Percentiles rank a stretch among this genome's conserved stretches.
phyloP scores from a whole-genome alignment of 1,140 invertebrate genomes.

The Coelopa frigida region DNA sequence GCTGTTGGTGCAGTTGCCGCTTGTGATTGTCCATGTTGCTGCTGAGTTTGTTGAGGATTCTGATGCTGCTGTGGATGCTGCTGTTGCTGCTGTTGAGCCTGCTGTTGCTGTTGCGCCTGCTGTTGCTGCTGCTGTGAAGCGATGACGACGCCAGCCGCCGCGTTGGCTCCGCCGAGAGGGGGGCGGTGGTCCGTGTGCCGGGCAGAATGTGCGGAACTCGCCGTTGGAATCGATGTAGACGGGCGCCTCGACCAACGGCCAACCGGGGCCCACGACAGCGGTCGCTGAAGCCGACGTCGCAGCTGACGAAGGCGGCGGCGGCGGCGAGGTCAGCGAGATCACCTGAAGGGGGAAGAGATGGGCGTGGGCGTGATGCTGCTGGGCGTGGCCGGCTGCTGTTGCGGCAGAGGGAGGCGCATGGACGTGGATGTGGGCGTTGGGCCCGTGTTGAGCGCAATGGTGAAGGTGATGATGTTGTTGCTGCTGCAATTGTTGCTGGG shows the following conservation, averaged over 20 bases:
- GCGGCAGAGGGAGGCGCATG: slow-evolving; percentile 17
- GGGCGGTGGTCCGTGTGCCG: slow-evolving; percentile 37
- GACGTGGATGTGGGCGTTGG: slow-evolving; percentile 36
- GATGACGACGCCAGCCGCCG: no score
- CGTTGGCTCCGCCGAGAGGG: slow-evolving; percentile 6
- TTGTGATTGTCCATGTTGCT: slow-evolving; percentile 12
- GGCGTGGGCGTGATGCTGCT: slow-evolving; percentile 20
- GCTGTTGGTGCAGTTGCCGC: slow-evolving; percentile 16
- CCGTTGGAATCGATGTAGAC: slow-evolving; percentile 40
- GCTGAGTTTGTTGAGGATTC: neutral
- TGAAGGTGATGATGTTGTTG: slow-evolving; percentile 9
- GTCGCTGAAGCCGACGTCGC: neutral
- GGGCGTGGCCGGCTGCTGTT: slow-evolving; percentile 18
- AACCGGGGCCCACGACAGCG: slow-evolving; percentile 25
- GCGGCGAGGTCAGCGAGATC: slow-evolving; percentile 3
- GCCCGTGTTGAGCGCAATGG: slow-evolving; percentile 9
- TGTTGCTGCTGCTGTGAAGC: slow-evolving; percentile 24
- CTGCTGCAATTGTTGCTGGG: no score
- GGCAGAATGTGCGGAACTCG: slow-evolving; percentile 36
- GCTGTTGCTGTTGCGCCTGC: slow-evolving; percentile 10
- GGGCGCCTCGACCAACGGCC: slow-evolving; percentile 38
- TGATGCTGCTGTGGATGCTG: slow-evolving; percentile 9
- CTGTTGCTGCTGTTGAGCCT: slow-evolving; percentile 8
- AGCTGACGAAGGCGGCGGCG: neutral
- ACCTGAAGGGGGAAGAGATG: slow-evolving; percentile 11